These are phyloP conservation scores for Eupithecia dodoneata DNA, from an alignment of 2,888 invertebrate genomes.

Conservation along the genomic window DNA sequence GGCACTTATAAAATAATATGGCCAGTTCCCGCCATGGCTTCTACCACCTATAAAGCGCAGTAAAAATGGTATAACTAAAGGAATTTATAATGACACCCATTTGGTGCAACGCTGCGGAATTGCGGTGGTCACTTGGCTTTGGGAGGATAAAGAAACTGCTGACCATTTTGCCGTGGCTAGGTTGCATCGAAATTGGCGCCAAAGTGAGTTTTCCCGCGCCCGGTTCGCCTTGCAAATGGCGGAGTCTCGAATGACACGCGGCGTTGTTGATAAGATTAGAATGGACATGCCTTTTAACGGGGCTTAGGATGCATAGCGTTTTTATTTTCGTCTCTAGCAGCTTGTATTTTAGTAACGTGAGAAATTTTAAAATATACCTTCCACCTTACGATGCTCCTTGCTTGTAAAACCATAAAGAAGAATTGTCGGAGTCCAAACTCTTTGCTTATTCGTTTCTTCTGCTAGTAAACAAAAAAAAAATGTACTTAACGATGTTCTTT, in stretches of 20 bases:
- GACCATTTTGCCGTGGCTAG: slow-evolving; percentile 58
- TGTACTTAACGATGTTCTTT: no score
- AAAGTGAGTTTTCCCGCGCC: slow-evolving; percentile 81
- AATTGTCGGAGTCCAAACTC: not conserved
- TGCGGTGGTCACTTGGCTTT: slow-evolving; percentile 47
- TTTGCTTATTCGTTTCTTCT: no score
- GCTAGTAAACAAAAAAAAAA: no score
- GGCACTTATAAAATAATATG: slow-evolving; percentile 65
- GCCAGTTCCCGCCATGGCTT: slow-evolving; percentile 58
- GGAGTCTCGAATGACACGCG: slow-evolving; percentile 79
- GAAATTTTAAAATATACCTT: not conserved
- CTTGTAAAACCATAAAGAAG: not conserved
- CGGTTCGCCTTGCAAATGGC: slow-evolving; percentile 82
- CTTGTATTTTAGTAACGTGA: not conserved
- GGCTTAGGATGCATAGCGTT: slow-evolving; percentile 14
- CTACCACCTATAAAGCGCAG: slow-evolving; percentile 63
- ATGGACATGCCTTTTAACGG: slow-evolving; percentile 31
- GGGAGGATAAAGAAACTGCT: slow-evolving; percentile 36
- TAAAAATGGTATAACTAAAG: slow-evolving; percentile 79
- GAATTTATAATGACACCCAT: slow-evolving; percentile 75
- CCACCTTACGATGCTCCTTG: not conserved
- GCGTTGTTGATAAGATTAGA: slow-evolving; percentile 41
- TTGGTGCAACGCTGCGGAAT: slow-evolving; percentile 55
- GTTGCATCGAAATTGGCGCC: slow-evolving; percentile 79
- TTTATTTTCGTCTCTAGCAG: slow-evolving; percentile 16